A percentile compares a stretch with the other conserved stretches of the same genome.
phyloP scores from a whole-genome alignment of 2,113 vertebrate genomes.

The Amblyornis subalaris region DNA sequence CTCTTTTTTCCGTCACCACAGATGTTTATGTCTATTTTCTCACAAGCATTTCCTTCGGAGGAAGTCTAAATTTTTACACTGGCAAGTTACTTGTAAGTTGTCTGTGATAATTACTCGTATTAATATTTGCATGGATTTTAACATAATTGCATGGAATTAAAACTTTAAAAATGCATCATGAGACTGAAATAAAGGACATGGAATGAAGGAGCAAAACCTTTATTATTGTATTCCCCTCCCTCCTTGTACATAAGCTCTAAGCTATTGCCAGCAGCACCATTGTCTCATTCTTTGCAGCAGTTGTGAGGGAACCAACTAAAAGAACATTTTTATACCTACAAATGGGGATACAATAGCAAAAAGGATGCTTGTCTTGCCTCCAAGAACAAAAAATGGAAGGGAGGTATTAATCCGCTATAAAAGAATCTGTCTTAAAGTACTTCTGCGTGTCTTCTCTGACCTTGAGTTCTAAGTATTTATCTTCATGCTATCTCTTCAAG shows the following conservation, averaged over 20 bases:
- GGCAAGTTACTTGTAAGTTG: not conserved
- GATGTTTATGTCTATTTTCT: not conserved
- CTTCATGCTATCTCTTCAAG: not conserved
- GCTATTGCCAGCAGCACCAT: rapidly evolving
- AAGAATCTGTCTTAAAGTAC: not conserved
- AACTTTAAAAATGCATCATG: rapidly evolving
- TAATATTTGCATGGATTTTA: not conserved
- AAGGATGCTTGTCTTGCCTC: not conserved
- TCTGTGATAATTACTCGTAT: not conserved
- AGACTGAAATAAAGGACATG: not conserved
- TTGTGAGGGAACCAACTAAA: not conserved
- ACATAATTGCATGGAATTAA: not conserved
- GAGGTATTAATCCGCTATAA: not conserved
- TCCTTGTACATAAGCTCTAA: not conserved
- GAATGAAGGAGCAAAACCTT: not conserved
- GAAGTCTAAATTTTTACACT: not conserved
- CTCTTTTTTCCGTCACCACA: rapidly evolving
- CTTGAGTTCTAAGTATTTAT: not conserved
- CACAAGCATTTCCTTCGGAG: not conserved
- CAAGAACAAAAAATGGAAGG: not conserved
- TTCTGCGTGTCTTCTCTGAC: not conserved
- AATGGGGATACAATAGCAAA: not conserved
- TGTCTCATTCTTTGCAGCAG: not conserved
- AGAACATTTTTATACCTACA: rapidly evolving
- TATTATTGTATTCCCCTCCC: not conserved